phyloP scores from a whole-genome alignment of 2,797 vertebrate species.

The Oreochromis grahami region DNA sequence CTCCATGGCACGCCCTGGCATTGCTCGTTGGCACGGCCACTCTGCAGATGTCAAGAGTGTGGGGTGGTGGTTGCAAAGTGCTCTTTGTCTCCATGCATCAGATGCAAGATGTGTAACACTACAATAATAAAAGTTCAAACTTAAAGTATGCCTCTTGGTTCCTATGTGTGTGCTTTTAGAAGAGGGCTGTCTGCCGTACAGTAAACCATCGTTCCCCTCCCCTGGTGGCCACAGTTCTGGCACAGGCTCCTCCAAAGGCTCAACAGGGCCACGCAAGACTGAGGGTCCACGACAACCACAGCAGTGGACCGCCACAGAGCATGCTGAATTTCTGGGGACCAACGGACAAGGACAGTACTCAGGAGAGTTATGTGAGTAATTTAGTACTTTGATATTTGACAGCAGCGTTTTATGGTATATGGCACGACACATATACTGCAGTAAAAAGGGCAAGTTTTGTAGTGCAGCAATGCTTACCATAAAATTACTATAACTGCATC shows the following conservation, averaged over 20 bases:
- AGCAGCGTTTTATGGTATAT: not conserved
- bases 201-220: conserved; percentile 95
- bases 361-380: conserved; percentile 95
- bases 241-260: conserved; percentile 95
- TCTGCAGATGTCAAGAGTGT: conserved; percentile 55
- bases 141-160: not conserved
- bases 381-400: not conserved
- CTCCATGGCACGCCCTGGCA: conserved; percentile 55
- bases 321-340: conserved; percentile 90
- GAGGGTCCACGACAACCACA: conserved; percentile 87
- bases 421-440: not conserved
- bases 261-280: conserved; percentile 92
- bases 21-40: conserved; percentile 52
- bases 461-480: not conserved
- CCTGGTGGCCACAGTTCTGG: conserved; percentile 96
- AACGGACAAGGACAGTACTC: conserved; percentile 92
- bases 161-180: conserved; percentile 73
- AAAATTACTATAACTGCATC: not conserved
- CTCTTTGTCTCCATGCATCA: conserved; percentile 48
- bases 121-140: conserved; percentile 19
- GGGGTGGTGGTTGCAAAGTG: not conserved
- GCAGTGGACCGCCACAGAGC: conserved; percentile 88
- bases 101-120: conserved; percentile 36
- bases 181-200: conserved; percentile 92
- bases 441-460: not conserved